Conservation (phyloP, 2,888 invertebrate species). For the Cephalotes varians region DNA sequence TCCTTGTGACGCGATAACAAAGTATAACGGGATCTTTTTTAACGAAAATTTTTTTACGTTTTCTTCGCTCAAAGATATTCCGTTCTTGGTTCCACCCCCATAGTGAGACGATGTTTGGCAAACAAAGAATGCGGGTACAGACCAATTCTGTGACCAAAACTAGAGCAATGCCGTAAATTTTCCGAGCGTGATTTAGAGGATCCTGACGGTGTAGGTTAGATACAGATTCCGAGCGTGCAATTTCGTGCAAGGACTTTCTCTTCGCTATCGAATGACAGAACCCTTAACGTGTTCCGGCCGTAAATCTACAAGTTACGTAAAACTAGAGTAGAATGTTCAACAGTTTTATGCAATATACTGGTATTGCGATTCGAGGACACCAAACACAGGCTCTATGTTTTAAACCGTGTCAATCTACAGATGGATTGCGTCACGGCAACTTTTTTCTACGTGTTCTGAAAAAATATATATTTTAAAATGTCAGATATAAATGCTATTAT, state of each 20-base stretch:
- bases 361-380: conserved; percentile 29
- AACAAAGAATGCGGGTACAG: conserved; percentile 20
- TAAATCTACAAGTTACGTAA: conserved; percentile 80
- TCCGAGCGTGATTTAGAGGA: conserved; percentile 73
- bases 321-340: conserved; percentile 79
- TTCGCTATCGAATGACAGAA: background rate
- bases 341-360: conserved; percentile 69
- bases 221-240: conserved; percentile 60
- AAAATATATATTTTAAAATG: background rate
- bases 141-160: conserved; percentile 70
- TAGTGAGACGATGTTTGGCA: background rate
- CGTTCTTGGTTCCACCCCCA: background rate
- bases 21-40: background rate
- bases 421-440: background rate
- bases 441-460: background rate
- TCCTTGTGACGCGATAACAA: background rate
- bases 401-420: background rate
- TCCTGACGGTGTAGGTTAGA: conserved; percentile 46
- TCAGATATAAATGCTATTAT: background rate
- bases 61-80: background rate
- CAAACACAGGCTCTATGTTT: background rate
- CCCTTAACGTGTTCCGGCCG: conserved; percentile 58
- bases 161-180: conserved; percentile 76
- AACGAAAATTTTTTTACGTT: background rate
- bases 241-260: conserved; percentile 60